A percentile compares a stretch with the other conserved stretches of the same genome.
These are phyloP conservation scores for Amphipyra berbera DNA, from an alignment of 2,888 invertebrate species.

Conservation along the genomic window DNA sequence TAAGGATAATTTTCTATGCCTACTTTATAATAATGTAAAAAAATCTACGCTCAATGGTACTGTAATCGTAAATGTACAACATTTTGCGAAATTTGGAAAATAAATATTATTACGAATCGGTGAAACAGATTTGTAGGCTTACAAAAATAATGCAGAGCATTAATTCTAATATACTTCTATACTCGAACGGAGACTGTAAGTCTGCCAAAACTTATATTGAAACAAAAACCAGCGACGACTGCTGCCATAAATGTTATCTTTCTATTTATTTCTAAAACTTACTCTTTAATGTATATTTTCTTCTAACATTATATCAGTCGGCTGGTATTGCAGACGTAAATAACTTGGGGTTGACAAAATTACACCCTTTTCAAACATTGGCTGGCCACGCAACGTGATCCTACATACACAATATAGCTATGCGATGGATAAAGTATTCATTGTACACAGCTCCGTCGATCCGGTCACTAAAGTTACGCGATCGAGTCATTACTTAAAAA, in stretches of 20 bases:
- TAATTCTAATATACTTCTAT: slow-evolving; percentile 7
- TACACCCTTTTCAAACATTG: slow-evolving; percentile 1
- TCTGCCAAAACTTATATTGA: slow-evolving; percentile 14
- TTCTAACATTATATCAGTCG: not conserved
- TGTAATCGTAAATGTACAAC: no score
- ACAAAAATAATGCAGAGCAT: not conserved
- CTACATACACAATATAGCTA: not conserved
- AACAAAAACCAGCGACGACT: slow-evolving; percentile 7
- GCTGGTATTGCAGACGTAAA: not conserved
- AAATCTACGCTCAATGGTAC: no score
- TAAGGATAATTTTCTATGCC: no score
- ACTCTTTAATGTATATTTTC: slow-evolving; percentile 7
- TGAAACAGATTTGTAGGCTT: not conserved
- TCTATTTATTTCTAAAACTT: slow-evolving; percentile 9
- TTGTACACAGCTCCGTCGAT: no score
- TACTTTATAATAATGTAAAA: no score
- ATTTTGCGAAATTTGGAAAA: no score
- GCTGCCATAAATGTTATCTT: slow-evolving; percentile 9
- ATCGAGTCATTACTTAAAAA: no score
- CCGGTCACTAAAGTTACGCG: no score
- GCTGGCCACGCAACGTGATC: not conserved
- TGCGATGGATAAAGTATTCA: no score
- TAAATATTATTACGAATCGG: no score
- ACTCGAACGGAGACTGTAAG: not conserved
- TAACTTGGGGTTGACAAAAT: not conserved